Percentiles rank a stretch among this genome's conserved stretches.
Conservation (phyloP, 2,888 invertebrate species). For the Chrysolina oricalcia region DNA sequence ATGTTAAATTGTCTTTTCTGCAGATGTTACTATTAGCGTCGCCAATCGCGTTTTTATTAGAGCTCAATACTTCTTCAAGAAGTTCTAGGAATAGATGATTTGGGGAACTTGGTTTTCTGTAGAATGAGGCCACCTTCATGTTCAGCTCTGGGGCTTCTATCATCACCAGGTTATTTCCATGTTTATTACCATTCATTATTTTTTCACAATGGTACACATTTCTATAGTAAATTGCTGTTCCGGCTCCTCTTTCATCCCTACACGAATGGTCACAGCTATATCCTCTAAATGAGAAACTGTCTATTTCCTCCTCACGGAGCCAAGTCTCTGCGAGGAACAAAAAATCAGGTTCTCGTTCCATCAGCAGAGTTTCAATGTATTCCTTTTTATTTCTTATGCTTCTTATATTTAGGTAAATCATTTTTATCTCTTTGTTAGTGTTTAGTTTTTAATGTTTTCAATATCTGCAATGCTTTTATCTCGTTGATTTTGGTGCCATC, state of each 20-base stretch:
- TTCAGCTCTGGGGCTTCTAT: slow-evolving; percentile 24
- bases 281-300: slow-evolving; percentile 2
- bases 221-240: slow-evolving; percentile 27
- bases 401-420: slow-evolving; percentile 23
- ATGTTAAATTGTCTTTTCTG: slow-evolving; percentile 29
- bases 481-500: too few relatives aligned
- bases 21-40: slow-evolving; percentile 32
- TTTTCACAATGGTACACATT: slow-evolving; percentile 13
- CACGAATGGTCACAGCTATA: slow-evolving; percentile 24
- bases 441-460: slow-evolving; percentile 19
- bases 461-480: too few relatives aligned
- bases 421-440: slow-evolving; percentile 11
- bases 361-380: slow-evolving; percentile 15
- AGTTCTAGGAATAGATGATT: too few relatives aligned
- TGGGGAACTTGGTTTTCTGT: slow-evolving; percentile 19
- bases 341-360: slow-evolving; percentile 24
- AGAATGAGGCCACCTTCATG: slow-evolving; percentile 29
- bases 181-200: slow-evolving; percentile 12
- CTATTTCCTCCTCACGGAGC: too few relatives aligned
- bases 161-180: slow-evolving; percentile 21
- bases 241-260: slow-evolving; percentile 21
- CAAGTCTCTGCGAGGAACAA: slow-evolving; percentile 15
- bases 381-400: slow-evolving; percentile 24
- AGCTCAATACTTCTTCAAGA: slow-evolving; percentile 27
- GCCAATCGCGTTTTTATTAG: slow-evolving; percentile 33